Base-by-base conservation (phyloP, 1,140 invertebrate species). In the Steinernema khuongi region DNA sequence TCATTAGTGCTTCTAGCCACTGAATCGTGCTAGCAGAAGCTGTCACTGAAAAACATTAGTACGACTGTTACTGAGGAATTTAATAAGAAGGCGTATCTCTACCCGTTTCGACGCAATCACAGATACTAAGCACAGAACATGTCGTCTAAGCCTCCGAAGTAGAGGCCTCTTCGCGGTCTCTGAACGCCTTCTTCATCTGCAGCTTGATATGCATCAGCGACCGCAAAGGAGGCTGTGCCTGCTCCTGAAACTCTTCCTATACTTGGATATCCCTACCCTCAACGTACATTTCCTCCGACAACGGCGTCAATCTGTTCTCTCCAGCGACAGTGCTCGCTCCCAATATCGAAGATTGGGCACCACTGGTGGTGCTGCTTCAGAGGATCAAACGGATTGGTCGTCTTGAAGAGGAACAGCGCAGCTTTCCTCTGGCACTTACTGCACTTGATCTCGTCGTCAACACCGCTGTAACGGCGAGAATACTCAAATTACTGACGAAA, bases 151-250 rank as follows among this genome's bases (percentile, higher is more conserved):
- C n/a, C n/a, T n/a, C n/a, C n/a, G n/a, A n/a, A n/a, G n/a, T n/a
- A n/a, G n/a, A n/a, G n/a, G n/a, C n/a, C n/a, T n/a, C n/a, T n/a
- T n/a, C n/a, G n/a, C n/a, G n/a, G n/a, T n/a, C n/a, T n/a, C 50
- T 22, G 50, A 60, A 60, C 2, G 50, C 50, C 26, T 60, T 22
- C 50, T 60, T 60, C 50, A 60, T 60, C 26, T 22, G 7, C 50
- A 60, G 14, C 22, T 60, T 60, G 50, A 60, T 60, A 22, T 60
- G 50, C 50, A 60, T 60, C 50, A 60, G 14, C 2, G 50, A 60
- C 19, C 7, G 7, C 14, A 60, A 4, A 26, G 11, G 7, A n/a
- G 50, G 26, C 26, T 60, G 7, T 7, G 50, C 26, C 26, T 14
- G 4, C 14, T n/a, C 14, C 50, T 60, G 7, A 41, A 41, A n/a